Base-by-base conservation (phyloP, 2,888 invertebrate species). In the Baronia brevicornis region DNA sequence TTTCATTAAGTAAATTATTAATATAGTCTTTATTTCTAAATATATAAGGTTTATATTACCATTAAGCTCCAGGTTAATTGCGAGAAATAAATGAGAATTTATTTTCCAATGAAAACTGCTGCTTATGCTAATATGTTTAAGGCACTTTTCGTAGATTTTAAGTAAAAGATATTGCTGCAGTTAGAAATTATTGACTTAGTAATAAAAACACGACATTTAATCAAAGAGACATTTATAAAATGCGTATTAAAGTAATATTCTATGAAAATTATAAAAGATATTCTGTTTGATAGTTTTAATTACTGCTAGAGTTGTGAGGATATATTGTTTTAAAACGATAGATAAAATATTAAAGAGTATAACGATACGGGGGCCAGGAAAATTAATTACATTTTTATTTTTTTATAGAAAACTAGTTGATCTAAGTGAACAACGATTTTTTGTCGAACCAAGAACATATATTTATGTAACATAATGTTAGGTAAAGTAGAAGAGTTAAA, bases 111-210 rank as follows among this genome's bases (percentile, higher is more conserved):
- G 29, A 7, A 35, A 35, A 29, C 8, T 6, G 6, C 22, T 2
- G 15, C 13, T 8, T 29, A 25, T 17, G 2, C 2, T 6, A 9
- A 2, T 11, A 5, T 2, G 4, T 3, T 4, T 24, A 22, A 13
- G 18, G 24, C n/a, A n/a, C 1, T 20, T 22, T 35, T 35, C 4
- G 3, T 2, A 4, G 8, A 5, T 6, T 3, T 3, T 3, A 5
- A 15, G 14, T n/a, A 26, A 12, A 12, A 3, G 17, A 12, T 12
- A 28, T 22, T 19, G 20, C 3, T 29, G 5, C 13, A 15, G n/a
- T 29, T 17, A 30, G 30, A 35, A 30, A 30, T 30, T 22, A 30
- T 35, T 21, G 29, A 7, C 9, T 22, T 13, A 20, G 6, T 25
- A 24, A 25, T 30, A 26, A 25, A n/a, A 23, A 19, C 12, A 11